Evolutionary conservation across 2,113 vertebrate species (phyloP).

Genomic region (Chaenocephalus aceratus): DNA sequence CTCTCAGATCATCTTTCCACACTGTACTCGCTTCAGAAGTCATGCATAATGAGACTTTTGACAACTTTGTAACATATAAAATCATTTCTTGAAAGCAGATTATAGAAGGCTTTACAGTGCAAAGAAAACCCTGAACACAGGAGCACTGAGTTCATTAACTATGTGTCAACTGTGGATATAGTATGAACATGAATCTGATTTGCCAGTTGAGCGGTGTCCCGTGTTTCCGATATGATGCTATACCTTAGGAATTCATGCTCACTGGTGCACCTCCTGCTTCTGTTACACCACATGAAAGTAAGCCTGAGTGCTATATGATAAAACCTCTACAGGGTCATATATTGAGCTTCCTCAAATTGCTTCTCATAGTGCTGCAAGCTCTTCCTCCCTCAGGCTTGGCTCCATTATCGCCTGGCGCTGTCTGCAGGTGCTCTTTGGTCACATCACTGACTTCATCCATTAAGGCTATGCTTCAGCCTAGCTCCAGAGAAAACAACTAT

Average conservation of each 20-base stretch:
- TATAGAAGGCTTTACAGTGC: background rate
- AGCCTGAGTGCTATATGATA: constrained; percentile 67
- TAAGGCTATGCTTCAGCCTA: constrained; percentile 23
- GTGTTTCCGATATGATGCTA: constrained; percentile 50
- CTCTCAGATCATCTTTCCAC: constrained; percentile 7
- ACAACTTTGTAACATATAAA: background rate
- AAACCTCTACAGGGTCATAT: constrained; percentile 79
- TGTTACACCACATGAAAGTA: constrained; percentile 79
- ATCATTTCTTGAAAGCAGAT: too few relatives aligned
- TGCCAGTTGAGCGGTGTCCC: constrained; percentile 55
- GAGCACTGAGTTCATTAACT: constrained; percentile 2
- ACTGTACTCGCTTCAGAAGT: background rate
- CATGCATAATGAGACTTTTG: background rate
- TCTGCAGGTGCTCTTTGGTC: constrained; percentile 53
- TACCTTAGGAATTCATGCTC: constrained; percentile 76
- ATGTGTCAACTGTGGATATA: background rate
- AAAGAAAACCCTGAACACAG: constrained; percentile 14
- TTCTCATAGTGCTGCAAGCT: constrained; percentile 64
- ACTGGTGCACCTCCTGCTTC: constrained; percentile 77
- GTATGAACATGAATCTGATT: constrained; percentile 45
- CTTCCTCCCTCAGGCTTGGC: constrained; percentile 59
- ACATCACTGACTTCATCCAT: constrained; percentile 54
- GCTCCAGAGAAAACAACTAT: constrained; percentile 19
- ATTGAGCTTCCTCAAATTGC: constrained; percentile 79
- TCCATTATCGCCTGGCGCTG: constrained; percentile 71